A percentile compares a stretch with the other conserved stretches of the same genome.
Conservation (phyloP, 1,140 invertebrate genomes). For the Rhopalosiphum padi region DNA sequence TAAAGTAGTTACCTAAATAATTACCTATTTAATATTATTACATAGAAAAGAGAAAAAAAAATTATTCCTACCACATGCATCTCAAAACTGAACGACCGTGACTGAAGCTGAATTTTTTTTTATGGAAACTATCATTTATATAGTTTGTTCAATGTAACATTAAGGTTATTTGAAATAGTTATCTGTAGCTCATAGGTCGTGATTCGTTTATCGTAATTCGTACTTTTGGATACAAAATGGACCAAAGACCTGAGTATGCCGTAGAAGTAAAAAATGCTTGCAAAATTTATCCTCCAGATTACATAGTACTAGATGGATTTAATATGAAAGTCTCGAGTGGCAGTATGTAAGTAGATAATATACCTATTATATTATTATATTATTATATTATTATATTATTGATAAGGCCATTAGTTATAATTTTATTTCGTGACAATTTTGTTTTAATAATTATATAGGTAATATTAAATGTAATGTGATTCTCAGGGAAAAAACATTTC, state of each 20-base stretch:
- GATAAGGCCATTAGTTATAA: neutral
- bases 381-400: neutral
- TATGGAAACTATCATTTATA: constrained; percentile 10
- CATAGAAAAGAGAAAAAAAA: neutral
- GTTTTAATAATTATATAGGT: neutral
- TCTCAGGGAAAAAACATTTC: neutral
- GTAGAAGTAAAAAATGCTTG: constrained; percentile 31
- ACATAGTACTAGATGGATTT: neutral
- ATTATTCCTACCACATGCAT: neutral
- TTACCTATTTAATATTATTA: neutral
- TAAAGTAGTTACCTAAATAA: neutral
- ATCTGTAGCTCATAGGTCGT: neutral
- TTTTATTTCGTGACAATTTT: neutral
- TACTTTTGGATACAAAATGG: neutral
- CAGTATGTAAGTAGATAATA: constrained; percentile 1
- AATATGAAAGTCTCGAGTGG: neutral
- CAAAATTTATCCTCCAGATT: neutral
- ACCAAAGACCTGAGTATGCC: neutral
- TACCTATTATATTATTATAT: neutral
- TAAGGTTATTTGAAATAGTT: neutral
- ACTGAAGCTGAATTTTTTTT: constrained; percentile 10
- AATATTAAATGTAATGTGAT: neutral
- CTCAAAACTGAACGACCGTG: constrained; percentile 10
- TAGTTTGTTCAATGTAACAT: neutral
- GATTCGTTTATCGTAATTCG: neutral